Base-by-base conservation (phyloP, 2,797 vertebrate genomes). In the Hylomyscus alleni region DNA sequence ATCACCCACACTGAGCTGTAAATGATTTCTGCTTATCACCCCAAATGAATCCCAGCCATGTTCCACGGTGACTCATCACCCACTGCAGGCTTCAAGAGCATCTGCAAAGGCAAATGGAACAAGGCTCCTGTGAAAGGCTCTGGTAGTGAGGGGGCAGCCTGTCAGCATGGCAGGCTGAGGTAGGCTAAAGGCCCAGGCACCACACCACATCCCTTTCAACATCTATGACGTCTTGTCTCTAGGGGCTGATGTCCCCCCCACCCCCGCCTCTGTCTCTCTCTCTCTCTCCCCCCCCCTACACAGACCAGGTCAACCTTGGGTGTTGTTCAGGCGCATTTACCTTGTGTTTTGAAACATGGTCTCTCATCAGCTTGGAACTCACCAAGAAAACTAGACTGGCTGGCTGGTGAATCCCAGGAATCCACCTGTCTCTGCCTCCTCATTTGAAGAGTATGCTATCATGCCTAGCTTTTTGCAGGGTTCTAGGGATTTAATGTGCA, bases 1-100 rank as follows among this genome's bases (percentile, higher is more conserved):
- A 77, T 72, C 92, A 78, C 76, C 93, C 72, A 92, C 65, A 87
- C 3, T 37, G 52, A 82, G 52, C 78, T 93, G 67, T 65, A 92
- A 92, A 89, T 78, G 93, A 92, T 75, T 90, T 97, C 73, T 56
- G 50, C 87, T 93, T 95, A 96, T 69, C 40, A 47, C 40, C 29
- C 78, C 65, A 56, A 72, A 92, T 85, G 31, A 47, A 95, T 83
- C 73, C 75, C 24, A 26, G 62, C 65, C 58, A 83, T n/a, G 52
- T 58, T 91, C 73, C 7, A 11, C 7, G 34, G 89, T 75, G 92
- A 97, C 52, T 89, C 77, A 80, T 62, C 81, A 50, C 52, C 82
- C 3, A 31, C 19, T 54, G 52, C n/a, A 52, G 87, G 56, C 73
- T 90, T 94, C 72, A 90, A 67, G 69, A 84, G 40, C 47, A 73